Evolutionary conservation across 2,797 vertebrate species (phyloP), one percentile per base, ranked within the genome.

Genomic region (Cynodonichthys magdalenae): DNA sequence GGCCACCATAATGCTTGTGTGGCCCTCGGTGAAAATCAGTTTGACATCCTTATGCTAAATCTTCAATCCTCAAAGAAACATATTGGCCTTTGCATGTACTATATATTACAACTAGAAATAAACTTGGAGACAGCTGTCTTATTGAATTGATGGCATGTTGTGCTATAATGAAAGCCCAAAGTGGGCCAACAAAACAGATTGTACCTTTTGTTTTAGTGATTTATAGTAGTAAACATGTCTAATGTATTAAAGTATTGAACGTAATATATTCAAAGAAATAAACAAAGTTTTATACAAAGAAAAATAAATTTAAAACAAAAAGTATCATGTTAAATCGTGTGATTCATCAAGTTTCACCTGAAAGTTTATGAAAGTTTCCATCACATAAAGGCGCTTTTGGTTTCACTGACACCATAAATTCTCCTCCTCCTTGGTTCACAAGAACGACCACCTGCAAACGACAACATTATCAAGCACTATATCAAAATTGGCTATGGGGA

Each of bases 361-460:
- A 89, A 68, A 98, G 87, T 7, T 93, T 93, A 75, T 98, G 96
- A 92, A 96, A 96, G 42, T 76, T 81, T 24, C 95, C 96, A 19
- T 96, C 92, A 83, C 95, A 95, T 20, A 98, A 85, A 64, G 93
- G 84, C 17, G 79, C 82, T 77, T 92, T 88, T 5, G 95, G 94
- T 59, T 82, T 90, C 65, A 99, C 89, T 0, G 95, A 95, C 29
- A 90, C 93, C 57, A 78, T 88, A 75, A 95, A 95, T 46, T 91
- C 86, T 34, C 94, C 94, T 49, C 88, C 90, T 50, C 92, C 94
- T 34, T 92, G 94, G 79, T 91, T 93, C 56, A 95, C 92, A 70
- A 86, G 88, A 18, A 91, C 95, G 4, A 91, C 87, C 51, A 98
- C 87, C 96, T 99, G 88, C 18, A 85, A 90, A 75, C 12, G 2